Base-by-base conservation (phyloP, 2,888 invertebrate genomes). In the Acanthococcus lagerstroemiae region DNA sequence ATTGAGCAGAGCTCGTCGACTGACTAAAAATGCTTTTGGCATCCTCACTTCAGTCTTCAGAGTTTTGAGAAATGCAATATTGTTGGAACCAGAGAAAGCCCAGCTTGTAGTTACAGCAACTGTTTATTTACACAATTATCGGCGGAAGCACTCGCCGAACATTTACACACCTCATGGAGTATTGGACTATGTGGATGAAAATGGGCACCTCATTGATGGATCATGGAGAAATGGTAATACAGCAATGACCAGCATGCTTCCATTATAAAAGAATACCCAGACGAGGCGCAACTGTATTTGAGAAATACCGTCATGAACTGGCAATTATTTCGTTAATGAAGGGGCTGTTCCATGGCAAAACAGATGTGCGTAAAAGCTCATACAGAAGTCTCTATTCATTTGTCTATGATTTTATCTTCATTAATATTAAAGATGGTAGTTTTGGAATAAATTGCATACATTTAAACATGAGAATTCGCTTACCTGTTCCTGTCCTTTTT, bases 1-100 rank as follows among this genome's bases (percentile, higher is more conserved):
- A 52, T 48, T 69, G 21, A 68, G 67, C 17, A 70, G 69, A 63
- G 68, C 67, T 12, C 67, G 69, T 55, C 24, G 65, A 67, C 58
- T 71, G n/a, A 67, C 67, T 15, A 68, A 70, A 54, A 70, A 70
- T 63, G 26, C 65, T 15, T 70, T 70, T 67, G 69, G 69, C 1
- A 45, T 70, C 17, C 21, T 70, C 26, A 65, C 50, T 9, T 58
- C 55, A 12, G 68, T 70, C 4, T 69, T 70, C 50, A 52, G 70
- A 69, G 52, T 70, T 63, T 70, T 70, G 9, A 24, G 55, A 44
- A 67, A 65, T 22, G 26, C 67, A 12, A 67, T 69, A 30, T 61
- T 67, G 6, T 4, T 70, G 15, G 65, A 70, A 54, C 7, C 65
- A 44, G 67, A 69, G 63, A 63, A 55, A 15, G 58, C 55, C 24